Conservation (phyloP, 2,113 vertebrate genomes). For the Cochlearius cochlearius region DNA sequence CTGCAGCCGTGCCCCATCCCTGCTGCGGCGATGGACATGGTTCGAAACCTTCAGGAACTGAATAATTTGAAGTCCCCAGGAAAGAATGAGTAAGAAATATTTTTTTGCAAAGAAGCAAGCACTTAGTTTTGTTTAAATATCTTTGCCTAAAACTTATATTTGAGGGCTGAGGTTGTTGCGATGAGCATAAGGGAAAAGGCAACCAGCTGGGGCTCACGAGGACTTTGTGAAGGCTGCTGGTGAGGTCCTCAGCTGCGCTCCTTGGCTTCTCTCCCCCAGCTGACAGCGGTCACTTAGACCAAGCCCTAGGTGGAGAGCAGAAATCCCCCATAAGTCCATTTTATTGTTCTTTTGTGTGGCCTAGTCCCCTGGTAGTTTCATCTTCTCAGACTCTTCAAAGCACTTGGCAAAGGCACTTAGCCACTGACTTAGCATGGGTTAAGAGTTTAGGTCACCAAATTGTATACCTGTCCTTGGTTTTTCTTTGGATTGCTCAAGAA, state of each 20-base stretch:
- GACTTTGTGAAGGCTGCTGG: neutral
- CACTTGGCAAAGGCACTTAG: neutral
- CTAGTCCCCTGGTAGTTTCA: neutral
- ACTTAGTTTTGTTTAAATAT: neutral
- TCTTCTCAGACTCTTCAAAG: neutral
- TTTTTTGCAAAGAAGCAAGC: neutral
- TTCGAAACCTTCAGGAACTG: neutral
- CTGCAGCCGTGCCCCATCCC: neutral
- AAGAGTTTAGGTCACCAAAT: neutral
- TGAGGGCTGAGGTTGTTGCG: no score
- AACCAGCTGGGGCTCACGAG: no score
- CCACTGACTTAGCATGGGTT: no score
- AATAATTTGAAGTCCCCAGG: neutral
- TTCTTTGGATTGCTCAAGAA: neutral
- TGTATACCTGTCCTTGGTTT: neutral
- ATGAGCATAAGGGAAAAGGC: neutral
- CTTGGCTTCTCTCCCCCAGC: neutral
- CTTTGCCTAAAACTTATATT: neutral
- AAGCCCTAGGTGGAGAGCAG: neutral
- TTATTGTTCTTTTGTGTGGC: neutral
- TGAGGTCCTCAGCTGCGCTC: no score
- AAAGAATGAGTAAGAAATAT: neutral
- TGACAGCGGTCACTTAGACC: neutral
- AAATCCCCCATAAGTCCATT: neutral
- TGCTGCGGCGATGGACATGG: accelerated